Evolutionary conservation across 2,888 invertebrate species (phyloP), one percentile per base, ranked within the genome.

Genomic region (Drosophila neotestacea): DNA sequence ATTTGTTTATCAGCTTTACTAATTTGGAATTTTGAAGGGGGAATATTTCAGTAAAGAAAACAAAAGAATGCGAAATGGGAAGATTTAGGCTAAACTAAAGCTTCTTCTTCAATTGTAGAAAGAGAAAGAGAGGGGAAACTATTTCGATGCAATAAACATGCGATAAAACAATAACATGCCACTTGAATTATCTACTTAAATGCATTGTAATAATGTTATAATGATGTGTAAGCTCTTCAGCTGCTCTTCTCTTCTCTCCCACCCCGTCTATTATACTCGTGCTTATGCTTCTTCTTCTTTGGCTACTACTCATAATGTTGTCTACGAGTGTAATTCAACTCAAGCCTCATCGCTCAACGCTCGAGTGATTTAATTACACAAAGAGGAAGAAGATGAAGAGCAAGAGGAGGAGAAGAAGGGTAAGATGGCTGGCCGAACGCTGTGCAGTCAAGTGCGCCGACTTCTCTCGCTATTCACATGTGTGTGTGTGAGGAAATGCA

Each of bases 301-400:
- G 32, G 39, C 39, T 52, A 16, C 52, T 60, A 34, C 36, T 4
- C 39, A 42, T 22, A 22, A 42, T 42, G 41, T 42, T 48, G 48
- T 44, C 60, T 61, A 59, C 36, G 47, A 67, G 58, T 61, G 39
- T 50, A 70, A 68, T 62, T 56, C 54, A 65, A 63, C 61, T 66
- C 52, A 69, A 74, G 72, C 59, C 63, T 64, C 67, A 38, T 16
- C 62, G 55, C 71, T 82, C 84, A 84, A 80, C 78, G 85, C 78
- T 88, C 63, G 85, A 86, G 85, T 88, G 85, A 86, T 86, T 86
- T 86, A 88, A 86, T 86, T 86, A 88, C 85, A 77, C 69, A 66
- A 74, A 77, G 41, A 54, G 39, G 50, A 44, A 60, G 59, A 61
- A 16, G 70, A 61, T 42, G 39, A 48, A 38, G 27, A 32, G 27